phyloP scores from a whole-genome alignment of 2,113 vertebrate genomes.

The Eretmochelys imbricata region DNA sequence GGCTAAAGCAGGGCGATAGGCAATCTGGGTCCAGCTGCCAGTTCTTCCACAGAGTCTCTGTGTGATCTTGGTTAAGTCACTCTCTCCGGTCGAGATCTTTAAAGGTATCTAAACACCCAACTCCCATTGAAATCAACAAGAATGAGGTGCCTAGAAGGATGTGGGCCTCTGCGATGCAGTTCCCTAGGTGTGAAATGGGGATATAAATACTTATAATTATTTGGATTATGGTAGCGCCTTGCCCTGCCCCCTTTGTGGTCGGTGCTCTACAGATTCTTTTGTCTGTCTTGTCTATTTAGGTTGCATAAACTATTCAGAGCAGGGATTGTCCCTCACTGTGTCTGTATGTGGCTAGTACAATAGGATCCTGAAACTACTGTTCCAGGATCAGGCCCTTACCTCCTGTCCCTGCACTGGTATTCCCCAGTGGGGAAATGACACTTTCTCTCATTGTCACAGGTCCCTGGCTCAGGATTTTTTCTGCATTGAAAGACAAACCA shows the following conservation, averaged over 20 bases:
- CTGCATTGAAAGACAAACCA: accelerated
- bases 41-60: neutral
- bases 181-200: accelerated
- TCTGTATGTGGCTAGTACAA: neutral
- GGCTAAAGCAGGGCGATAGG: neutral
- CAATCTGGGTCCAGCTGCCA: neutral
- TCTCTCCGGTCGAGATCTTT: neutral
- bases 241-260: neutral
- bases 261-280: neutral
- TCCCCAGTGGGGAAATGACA: neutral
- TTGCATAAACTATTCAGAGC: accelerated
- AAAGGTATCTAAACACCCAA: neutral
- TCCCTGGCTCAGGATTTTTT: neutral
- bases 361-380: neutral
- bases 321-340: neutral
- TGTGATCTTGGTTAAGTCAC: neutral
- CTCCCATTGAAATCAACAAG: neutral
- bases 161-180: neutral
- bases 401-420: neutral
- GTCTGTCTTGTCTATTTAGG: neutral
- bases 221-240: neutral
- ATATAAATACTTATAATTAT: neutral
- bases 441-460: neutral
- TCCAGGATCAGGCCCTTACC: neutral
- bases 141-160: neutral